Base-by-base conservation (phyloP, 2,113 vertebrate genomes). In the Amblyopsis rosae region DNA sequence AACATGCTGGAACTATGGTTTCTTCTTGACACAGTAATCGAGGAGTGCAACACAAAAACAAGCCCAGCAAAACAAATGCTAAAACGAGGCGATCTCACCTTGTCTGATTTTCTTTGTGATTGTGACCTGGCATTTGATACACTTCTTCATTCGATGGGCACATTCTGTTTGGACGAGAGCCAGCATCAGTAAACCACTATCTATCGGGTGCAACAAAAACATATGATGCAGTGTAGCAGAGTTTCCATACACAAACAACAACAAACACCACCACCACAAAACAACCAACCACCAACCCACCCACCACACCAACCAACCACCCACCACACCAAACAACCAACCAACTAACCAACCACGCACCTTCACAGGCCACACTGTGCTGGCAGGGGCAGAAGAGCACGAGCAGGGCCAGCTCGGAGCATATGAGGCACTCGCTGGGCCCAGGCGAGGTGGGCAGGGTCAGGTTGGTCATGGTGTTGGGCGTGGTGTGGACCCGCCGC, bases 111-210 rank as follows among this genome's bases (percentile, higher is more conserved):
- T 99, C 93, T 96, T 98, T 63, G 93, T 92, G 90, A 99, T 98
- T 11, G 92, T 95, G 86, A 94, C 96, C 91, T 99, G 97, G 88
- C 98, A 99, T 88, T 96, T 95, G 92, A 99, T 97, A 86, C 98
- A 99, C 76, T 98, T 99, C 93, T 99, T 99, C 98, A 99, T 99
- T 61, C 97, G 94, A 84, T 95, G 94, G 74, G 98, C 95, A 59
- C 98, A 99, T 70, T 98, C 98, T 99, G 80, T 56, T 45, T 35
- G 68, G 0, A 62, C 1, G 55, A 51, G 32, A 54, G 15, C 19
- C 4, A 12, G 50, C 3, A 46, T 15, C 4, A 16, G 41, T 9
- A 12, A n/a, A 9, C 9, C 19, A 50, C 15, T 6, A 2, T 17
- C 13, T 15, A 3, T n/a, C 6, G 1, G 26, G 26, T 26, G 26